These are phyloP conservation scores for Eristalis pertinax DNA, from an alignment of 2,888 invertebrate genomes.

Conservation along the genomic window DNA sequence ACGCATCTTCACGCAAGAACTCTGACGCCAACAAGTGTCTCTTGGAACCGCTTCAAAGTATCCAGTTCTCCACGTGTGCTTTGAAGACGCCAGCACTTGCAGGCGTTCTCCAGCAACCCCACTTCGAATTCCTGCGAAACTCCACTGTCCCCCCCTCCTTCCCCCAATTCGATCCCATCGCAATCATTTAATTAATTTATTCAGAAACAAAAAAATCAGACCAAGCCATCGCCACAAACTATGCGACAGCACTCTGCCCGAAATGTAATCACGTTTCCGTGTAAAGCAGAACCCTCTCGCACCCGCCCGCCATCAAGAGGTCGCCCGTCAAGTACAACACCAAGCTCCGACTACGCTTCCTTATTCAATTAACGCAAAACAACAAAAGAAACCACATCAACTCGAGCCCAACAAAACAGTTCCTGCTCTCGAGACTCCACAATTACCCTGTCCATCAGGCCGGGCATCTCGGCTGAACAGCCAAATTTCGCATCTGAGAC, in stretches of 20 bases:
- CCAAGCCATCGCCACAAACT: not conserved
- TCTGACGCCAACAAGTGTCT: not conserved
- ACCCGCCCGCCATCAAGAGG: not conserved
- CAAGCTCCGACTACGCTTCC: not conserved
- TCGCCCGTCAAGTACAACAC: not conserved
- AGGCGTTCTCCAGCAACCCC: not conserved
- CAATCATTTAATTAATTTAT: not conserved
- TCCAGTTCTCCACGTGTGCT: not conserved
- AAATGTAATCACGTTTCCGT: slow-evolving; percentile 33
- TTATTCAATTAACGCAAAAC: slow-evolving; percentile 20
- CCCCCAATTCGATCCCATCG: not conserved
- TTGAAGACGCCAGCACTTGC: not conserved
- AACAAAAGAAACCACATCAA: not conserved
- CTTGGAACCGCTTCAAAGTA: not conserved
- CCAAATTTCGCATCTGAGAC: not conserved
- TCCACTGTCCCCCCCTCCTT: not conserved
- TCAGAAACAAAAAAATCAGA: not conserved
- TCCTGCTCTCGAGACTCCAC: slow-evolving; percentile 22
- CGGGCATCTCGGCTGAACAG: too few species aligned
- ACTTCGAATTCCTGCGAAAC: not conserved
- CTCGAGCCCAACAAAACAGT: slow-evolving; percentile 25
- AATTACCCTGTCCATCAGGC: not conserved
- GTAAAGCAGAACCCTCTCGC: not conserved
- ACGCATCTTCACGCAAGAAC: not conserved
- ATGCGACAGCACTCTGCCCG: not conserved